phyloP scores from a whole-genome alignment of 1,140 invertebrate genomes.

The Scaptomyza montana region DNA sequence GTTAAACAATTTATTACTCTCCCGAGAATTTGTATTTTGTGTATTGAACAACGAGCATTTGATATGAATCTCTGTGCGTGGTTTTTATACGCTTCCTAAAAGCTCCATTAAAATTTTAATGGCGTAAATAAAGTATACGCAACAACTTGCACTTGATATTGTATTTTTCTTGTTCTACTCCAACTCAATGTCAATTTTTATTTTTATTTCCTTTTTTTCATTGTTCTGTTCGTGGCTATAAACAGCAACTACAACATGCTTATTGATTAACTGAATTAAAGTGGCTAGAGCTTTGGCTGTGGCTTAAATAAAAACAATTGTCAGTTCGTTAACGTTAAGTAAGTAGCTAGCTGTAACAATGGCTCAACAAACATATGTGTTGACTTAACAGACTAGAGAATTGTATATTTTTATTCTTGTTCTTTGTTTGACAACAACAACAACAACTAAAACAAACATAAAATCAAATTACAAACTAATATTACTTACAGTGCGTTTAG shows the following conservation, averaged over 20 bases:
- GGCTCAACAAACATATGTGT: neutral
- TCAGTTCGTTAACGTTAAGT: constrained; percentile 70
- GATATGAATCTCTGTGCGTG: neutral
- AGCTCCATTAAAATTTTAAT: too few species aligned
- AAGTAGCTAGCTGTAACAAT: constrained; percentile 16
- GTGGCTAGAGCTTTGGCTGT: constrained; percentile 50
- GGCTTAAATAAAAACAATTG: constrained; percentile 54
- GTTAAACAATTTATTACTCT: constrained; percentile 2
- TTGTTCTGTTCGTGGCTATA: too few species aligned
- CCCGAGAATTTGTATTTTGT: neutral
- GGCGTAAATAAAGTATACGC: too few species aligned
- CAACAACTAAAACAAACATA: constrained; percentile 54
- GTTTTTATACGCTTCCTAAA: too few species aligned
- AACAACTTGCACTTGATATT: too few species aligned
- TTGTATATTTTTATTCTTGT: too few species aligned
- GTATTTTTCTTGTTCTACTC: neutral
- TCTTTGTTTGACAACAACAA: neutral
- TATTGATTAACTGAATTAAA: constrained; percentile 67
- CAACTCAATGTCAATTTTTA: neutral
- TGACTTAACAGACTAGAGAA: too few species aligned
- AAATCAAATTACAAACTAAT: constrained; percentile 83
- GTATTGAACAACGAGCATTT: neutral
- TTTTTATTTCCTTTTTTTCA: too few species aligned
- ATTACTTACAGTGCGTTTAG: constrained; percentile 81
- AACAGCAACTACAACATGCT: neutral